Conservation (phyloP, 2,888 invertebrate genomes). For the Zonitis immaculata region DNA sequence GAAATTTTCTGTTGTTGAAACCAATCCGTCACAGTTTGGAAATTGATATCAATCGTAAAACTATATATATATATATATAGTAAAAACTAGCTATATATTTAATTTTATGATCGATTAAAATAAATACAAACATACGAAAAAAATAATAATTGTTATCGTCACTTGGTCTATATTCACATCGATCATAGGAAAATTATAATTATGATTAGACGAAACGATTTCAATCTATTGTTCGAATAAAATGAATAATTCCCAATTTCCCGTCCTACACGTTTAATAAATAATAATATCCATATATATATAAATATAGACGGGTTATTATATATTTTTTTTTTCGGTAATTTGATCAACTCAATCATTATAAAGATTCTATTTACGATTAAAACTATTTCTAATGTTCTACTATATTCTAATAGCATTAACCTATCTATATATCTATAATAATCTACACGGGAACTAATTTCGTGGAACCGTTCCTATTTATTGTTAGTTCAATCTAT, state of each 20-base stretch:
- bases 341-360: conserved; percentile 28
- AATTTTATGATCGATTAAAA: conserved; percentile 33
- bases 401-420: conserved; percentile 15
- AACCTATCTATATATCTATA: conserved; percentile 16
- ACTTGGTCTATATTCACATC: conserved; percentile 34
- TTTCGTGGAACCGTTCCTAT: conserved; percentile 5
- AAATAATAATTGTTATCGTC: conserved; percentile 17
- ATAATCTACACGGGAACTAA: conserved; percentile 18
- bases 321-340: conserved; percentile 25
- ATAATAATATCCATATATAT: no score
- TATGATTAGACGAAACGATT: conserved; percentile 17
- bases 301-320: no score
- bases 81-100: conserved; percentile 32
- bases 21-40: conserved; percentile 40
- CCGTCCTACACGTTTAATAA: neutral
- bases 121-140: conserved; percentile 6
- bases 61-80: no score
- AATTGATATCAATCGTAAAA: conserved; percentile 37
- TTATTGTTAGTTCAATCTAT: conserved; percentile 1
- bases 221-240: conserved; percentile 22
- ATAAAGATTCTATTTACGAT: conserved; percentile 21
- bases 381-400: conserved; percentile 15
- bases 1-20: conserved; percentile 42
- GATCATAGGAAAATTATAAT: conserved; percentile 12
- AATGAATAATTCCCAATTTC: conserved; percentile 25